A percentile compares a stretch with the other conserved stretches of the same genome.
Evolutionary conservation across 2,888 invertebrate genomes (phyloP).

Genomic region (Pollenia amentaria): DNA sequence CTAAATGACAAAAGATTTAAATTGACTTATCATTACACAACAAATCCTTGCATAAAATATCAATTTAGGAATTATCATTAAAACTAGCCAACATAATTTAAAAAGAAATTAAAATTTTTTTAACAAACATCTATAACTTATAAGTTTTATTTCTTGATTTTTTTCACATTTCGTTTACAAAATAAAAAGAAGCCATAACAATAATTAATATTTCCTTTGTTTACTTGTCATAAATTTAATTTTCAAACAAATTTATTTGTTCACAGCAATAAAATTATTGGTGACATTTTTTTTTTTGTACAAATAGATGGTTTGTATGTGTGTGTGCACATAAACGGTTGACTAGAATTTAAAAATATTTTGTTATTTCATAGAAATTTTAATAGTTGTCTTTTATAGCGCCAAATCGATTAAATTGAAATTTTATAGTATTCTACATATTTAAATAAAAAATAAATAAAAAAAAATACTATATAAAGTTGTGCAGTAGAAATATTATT

Average conservation of each 20-base stretch:
- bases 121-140: background rate
- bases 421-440: background rate
- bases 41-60: too few species aligned
- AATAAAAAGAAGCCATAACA: background rate
- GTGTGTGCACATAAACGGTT: background rate
- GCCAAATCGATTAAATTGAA: slow-evolving; percentile 1
- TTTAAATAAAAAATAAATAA: background rate
- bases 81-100: too few species aligned
- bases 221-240: slow-evolving; percentile 6
- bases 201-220: slow-evolving; percentile 20
- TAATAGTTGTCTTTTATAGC: background rate
- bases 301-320: background rate
- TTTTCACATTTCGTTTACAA: background rate
- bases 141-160: background rate
- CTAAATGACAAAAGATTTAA: too few species aligned
- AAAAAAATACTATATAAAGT: background rate
- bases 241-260: background rate
- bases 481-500: too few species aligned
- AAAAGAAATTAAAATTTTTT: background rate
- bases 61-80: too few species aligned
- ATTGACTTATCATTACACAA: too few species aligned
- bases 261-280: slow-evolving; percentile 14
- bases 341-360: background rate
- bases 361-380: slow-evolving; percentile 5
- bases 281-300: slow-evolving; percentile 2